Evolutionary conservation across 2,888 invertebrate genomes (phyloP).

Genomic region (Parelbella ahira): DNA sequence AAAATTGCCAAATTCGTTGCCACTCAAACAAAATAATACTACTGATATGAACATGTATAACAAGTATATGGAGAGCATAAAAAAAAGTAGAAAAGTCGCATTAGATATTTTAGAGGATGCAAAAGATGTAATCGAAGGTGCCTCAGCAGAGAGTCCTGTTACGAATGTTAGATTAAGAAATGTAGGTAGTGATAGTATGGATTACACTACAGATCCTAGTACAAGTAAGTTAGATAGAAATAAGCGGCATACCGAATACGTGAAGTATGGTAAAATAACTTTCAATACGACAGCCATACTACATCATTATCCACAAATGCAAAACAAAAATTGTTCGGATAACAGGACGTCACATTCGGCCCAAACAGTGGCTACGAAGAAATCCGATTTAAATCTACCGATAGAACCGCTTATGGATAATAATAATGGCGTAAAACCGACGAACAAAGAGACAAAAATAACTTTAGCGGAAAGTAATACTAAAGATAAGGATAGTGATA

Average conservation of each 20-base stretch:
- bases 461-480: conserved; percentile 28
- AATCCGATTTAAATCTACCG: conserved; percentile 53
- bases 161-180: conserved; percentile 41
- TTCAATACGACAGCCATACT: conserved; percentile 71
- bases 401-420: conserved; percentile 45
- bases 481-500: conserved; percentile 46
- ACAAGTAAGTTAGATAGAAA: conserved; percentile 48
- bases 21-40: conserved; percentile 68
- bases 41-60: conserved; percentile 72
- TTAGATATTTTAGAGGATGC: conserved; percentile 65
- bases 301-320: conserved; percentile 70
- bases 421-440: conserved; percentile 50
- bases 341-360: conserved; percentile 18
- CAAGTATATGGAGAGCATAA: conserved; percentile 67
- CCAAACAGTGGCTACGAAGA: conserved; percentile 42
- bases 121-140: conserved; percentile 55
- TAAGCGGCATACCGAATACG: conserved; percentile 57
- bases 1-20: conserved; percentile 68
- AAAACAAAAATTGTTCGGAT: conserved; percentile 40
- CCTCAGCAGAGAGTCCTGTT: conserved; percentile 38
- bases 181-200: conserved; percentile 43
- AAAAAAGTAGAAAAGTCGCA: conserved; percentile 60
- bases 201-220: conserved; percentile 51
- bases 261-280: conserved; percentile 71
- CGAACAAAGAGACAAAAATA: conserved; percentile 37